phyloP scores from a whole-genome alignment of 2,113 vertebrate species.

The Gorsachius goisagi region DNA sequence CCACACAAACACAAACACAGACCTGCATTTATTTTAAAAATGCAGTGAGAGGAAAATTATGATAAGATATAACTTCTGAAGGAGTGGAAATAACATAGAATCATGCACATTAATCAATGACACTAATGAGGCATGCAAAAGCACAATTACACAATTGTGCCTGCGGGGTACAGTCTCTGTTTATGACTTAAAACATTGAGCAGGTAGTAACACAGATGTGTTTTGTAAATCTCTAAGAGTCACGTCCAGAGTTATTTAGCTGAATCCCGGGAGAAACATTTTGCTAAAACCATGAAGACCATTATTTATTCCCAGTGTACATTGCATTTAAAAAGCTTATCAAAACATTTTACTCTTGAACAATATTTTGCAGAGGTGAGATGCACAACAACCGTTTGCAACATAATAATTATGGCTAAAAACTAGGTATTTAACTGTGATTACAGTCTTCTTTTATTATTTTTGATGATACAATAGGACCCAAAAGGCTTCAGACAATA shows the following conservation, averaged over 20 bases:
- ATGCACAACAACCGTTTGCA: not conserved
- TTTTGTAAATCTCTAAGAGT: not conserved
- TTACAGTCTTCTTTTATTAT: not conserved
- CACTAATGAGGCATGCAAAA: slow-evolving; percentile 1
- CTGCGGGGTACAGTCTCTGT: not conserved
- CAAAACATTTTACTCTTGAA: not conserved
- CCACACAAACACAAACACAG: not conserved
- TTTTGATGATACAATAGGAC: not conserved
- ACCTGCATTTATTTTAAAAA: not conserved
- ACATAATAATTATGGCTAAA: not conserved
- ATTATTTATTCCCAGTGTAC: not conserved
- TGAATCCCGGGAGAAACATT: not conserved
- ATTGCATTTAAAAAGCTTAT: not conserved
- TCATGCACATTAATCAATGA: not conserved
- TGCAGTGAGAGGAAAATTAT: not conserved
- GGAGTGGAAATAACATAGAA: not conserved
- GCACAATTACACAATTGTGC: not conserved
- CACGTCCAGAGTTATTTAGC: not conserved
- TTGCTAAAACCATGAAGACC: not conserved
- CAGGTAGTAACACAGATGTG: not conserved
- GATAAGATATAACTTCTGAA: not conserved
- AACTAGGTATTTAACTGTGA: not conserved
- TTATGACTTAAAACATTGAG: not conserved
- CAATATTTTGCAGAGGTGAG: not conserved
- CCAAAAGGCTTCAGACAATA: not conserved